Conservation (phyloP, 2,113 vertebrate genomes). For the Myotis yumanensis region DNA sequence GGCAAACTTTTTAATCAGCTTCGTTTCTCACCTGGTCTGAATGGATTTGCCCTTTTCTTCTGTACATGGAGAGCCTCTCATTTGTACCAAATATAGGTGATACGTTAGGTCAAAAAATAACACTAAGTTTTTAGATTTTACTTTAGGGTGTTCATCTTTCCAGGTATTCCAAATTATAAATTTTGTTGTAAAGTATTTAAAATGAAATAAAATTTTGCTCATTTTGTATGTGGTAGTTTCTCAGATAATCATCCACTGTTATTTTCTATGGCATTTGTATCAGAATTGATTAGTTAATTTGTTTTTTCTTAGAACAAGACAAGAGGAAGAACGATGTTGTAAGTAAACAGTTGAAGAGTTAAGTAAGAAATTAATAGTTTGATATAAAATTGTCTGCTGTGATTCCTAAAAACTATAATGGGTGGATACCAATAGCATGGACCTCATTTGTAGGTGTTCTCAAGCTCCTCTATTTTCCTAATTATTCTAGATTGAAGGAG, state of each 20-base stretch:
- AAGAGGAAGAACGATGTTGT: constrained; percentile 99
- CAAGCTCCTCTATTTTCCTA: not conserved
- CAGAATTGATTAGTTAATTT: not conserved
- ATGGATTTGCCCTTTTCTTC: constrained; percentile 20
- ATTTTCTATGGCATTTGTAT: constrained; percentile 48
- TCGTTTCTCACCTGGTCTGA: not conserved
- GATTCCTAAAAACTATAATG: not conserved
- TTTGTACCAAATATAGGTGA: not conserved
- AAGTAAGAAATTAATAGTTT: not conserved
- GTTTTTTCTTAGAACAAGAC: constrained; percentile 90
- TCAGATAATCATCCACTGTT: constrained; percentile 52
- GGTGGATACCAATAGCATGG: not conserved
- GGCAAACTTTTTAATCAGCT: not conserved
- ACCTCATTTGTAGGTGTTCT: not conserved
- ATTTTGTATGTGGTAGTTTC: constrained; percentile 47
- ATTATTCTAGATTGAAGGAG: not conserved
- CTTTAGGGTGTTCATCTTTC: constrained; percentile 24
- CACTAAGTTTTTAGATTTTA: constrained; percentile 31
- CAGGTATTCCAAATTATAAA: constrained; percentile 14
- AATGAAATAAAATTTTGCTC: constrained; percentile 37
- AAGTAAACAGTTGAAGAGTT: constrained; percentile 82
- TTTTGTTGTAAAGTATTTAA: constrained; percentile 44
- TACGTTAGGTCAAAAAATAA: constrained; percentile 37
- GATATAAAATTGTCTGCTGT: constrained; percentile 10
- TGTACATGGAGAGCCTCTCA: not conserved